A percentile compares a stretch with the other conserved stretches of the same genome.
These are phyloP conservation scores for Ariolimax columbianus DNA, from an alignment of 2,888 invertebrate species.

Conservation along the genomic window DNA sequence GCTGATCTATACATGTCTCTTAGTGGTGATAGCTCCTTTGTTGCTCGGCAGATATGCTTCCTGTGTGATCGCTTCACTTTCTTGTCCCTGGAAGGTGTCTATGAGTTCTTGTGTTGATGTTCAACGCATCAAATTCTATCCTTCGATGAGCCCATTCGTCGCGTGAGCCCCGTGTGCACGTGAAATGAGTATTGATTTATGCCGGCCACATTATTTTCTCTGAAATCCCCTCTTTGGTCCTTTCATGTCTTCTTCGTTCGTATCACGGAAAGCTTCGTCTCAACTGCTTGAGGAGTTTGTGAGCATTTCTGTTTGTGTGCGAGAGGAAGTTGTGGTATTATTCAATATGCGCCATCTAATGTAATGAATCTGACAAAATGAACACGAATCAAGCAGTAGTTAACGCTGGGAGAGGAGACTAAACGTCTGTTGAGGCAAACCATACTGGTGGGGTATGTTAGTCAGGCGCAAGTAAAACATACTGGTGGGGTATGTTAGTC, in stretches of 20 bases:
- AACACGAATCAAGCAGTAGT: too few species aligned
- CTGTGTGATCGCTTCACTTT: not conserved
- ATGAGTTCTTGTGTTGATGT: not conserved
- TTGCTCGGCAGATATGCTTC: not conserved
- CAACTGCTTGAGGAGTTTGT: not conserved
- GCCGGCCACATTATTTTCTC: not conserved
- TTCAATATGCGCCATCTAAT: too few species aligned
- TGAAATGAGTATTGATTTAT: slow-evolving; percentile 2
- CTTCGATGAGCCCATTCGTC: not conserved
- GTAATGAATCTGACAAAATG: too few species aligned
- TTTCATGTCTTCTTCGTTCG: not conserved
- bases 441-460: too few species aligned
- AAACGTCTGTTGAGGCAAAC: too few species aligned
- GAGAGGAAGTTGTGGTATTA: too few species aligned
- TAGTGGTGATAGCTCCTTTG: not conserved
- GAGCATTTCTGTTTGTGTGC: too few species aligned
- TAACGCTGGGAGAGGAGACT: too few species aligned
- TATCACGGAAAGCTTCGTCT: not conserved
- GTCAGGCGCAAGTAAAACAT: too few species aligned
- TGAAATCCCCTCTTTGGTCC: not conserved
- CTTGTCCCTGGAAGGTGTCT: not conserved
- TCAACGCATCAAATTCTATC: slow-evolving; percentile 2
- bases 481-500: too few species aligned
- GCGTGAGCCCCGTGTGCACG: slow-evolving; percentile 3
- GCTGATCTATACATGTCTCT: too few species aligned